Evolutionary conservation across 2,888 invertebrate species (phyloP).

Genomic region (Athrips mouffetella): DNA sequence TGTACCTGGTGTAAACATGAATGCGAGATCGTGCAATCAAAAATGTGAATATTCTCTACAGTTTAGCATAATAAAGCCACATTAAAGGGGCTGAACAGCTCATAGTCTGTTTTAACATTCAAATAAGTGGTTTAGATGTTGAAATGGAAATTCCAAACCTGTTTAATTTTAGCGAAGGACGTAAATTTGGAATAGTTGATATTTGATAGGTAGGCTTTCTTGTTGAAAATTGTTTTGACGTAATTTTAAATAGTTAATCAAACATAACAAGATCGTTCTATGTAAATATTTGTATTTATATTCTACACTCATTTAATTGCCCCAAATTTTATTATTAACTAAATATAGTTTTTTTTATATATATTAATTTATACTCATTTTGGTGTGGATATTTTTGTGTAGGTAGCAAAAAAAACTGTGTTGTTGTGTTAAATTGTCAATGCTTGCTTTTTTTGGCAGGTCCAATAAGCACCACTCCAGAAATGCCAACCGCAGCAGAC

Average conservation of each 20-base stretch:
- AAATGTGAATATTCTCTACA: conserved; percentile 4
- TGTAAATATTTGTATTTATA: no score
- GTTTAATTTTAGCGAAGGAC: background rate
- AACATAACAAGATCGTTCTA: no score
- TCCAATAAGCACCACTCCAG: conserved; percentile 71
- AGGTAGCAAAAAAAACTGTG: no score
- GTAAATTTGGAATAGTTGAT: background rate
- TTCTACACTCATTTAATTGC: no score
- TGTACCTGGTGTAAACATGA: background rate
- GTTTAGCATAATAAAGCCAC: conserved; percentile 4
- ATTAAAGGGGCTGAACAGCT: conserved; percentile 1
- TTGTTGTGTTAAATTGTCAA: background rate
- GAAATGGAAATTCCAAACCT: background rate
- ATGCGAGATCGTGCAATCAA: background rate
- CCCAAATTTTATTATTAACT: no score
- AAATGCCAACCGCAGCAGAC: conserved; percentile 71
- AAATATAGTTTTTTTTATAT: background rate
- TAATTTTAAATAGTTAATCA: no score
- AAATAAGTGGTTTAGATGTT: background rate
- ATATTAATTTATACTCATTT: background rate
- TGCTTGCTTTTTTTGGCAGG: conserved; percentile 40
- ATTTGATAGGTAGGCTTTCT: background rate
- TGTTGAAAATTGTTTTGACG: no score
- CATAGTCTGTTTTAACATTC: conserved; percentile 1
- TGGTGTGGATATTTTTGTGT: no score